These are phyloP conservation scores for Drosophila quadrilineata DNA, from an alignment of 1,140 invertebrate genomes.

Conservation along the genomic window DNA sequence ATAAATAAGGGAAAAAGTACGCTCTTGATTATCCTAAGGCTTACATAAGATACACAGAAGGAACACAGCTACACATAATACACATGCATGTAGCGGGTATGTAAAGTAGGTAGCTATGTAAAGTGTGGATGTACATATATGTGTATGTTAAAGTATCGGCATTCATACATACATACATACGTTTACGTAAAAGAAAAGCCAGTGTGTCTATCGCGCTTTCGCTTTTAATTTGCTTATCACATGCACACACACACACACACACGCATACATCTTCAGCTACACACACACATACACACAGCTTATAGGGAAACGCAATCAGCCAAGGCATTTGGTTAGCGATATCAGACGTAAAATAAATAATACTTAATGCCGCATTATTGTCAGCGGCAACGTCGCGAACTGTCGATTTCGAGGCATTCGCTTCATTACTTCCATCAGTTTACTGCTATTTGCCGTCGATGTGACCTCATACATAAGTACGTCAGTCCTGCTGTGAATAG, in stretches of 20 bases:
- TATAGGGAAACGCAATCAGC: constrained; percentile 41
- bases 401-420: constrained; percentile 45
- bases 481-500: not conserved
- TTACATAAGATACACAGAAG: constrained; percentile 24
- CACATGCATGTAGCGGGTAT: too few relatives aligned
- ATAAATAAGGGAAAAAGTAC: not conserved
- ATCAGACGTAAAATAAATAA: constrained; percentile 71
- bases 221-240: constrained; percentile 72
- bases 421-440: constrained; percentile 22
- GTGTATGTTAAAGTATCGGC: too few relatives aligned
- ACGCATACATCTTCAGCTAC: constrained; percentile 12
- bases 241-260: constrained; percentile 4
- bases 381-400: constrained; percentile 54
- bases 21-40: not conserved
- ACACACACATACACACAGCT: constrained; percentile 1
- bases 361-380: constrained; percentile 72
- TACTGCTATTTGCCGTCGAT: constrained; percentile 9
- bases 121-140: too few relatives aligned
- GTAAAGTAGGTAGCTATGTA: too few relatives aligned
- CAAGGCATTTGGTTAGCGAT: constrained; percentile 41
- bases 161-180: not conserved
- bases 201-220: constrained; percentile 61
- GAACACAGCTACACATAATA: too few relatives aligned
- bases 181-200: constrained; percentile 30
- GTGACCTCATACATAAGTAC: constrained; percentile 13